Evolutionary conservation across 2,113 vertebrate species (phyloP).

Genomic region (Festucalex cinctus): DNA sequence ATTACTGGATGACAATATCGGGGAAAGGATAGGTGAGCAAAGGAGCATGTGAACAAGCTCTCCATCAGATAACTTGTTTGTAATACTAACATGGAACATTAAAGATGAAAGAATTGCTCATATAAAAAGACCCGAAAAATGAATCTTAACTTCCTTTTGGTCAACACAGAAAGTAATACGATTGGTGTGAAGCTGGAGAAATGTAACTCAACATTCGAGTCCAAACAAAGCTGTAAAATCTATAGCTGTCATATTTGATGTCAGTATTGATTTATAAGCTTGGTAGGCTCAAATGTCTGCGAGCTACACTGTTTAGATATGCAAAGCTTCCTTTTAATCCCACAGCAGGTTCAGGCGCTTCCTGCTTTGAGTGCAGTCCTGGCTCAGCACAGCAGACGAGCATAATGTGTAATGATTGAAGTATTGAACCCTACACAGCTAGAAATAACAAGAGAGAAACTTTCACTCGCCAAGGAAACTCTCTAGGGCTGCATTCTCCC

Average conservation of each 20-base stretch:
- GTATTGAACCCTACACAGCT: conserved; percentile 64
- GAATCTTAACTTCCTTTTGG: not conserved
- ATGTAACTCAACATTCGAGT: conserved; percentile 31
- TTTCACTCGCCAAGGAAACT: conserved; percentile 31
- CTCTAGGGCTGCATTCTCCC: conserved; percentile 35
- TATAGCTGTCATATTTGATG: conserved; percentile 69
- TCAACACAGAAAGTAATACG: conserved; percentile 41
- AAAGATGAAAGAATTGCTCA: conserved; percentile 10
- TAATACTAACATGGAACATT: conserved; percentile 49
- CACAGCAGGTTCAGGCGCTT: conserved; percentile 59
- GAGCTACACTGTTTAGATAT: conserved; percentile 69
- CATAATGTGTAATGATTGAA: conserved; percentile 67
- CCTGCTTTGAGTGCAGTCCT: conserved; percentile 63
- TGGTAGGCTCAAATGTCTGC: conserved; percentile 54
- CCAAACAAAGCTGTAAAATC: conserved; percentile 51
- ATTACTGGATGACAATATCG: conserved; percentile 55
- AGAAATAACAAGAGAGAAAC: conserved; percentile 57
- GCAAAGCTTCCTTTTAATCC: conserved; percentile 72
- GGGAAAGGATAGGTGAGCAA: conserved; percentile 27
- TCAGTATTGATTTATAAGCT: conserved; percentile 63
- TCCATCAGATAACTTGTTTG: conserved; percentile 54
- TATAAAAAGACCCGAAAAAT: not conserved
- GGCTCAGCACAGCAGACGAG: conserved; percentile 47
- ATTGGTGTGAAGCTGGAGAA: conserved; percentile 30
- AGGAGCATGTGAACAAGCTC: conserved; percentile 57